Conservation (phyloP, 1,140 invertebrate genomes). For the Drosophila pallidifrons region DNA sequence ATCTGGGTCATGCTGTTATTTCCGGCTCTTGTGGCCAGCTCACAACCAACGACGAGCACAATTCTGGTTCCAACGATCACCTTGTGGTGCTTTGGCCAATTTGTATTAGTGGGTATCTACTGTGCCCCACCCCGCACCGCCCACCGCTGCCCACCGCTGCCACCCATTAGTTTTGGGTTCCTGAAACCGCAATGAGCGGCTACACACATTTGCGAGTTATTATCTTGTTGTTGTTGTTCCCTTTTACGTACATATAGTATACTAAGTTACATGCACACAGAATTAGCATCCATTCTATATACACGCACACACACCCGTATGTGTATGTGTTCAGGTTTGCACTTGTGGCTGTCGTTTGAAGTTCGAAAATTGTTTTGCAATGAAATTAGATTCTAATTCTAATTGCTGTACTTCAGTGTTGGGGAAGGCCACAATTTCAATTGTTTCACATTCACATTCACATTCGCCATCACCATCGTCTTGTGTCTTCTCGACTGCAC, state of each 20-base stretch:
- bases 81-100: slow-evolving; percentile 65
- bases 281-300: not conserved
- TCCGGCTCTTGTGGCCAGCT: slow-evolving; percentile 69
- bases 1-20: slow-evolving; percentile 77
- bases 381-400: slow-evolving; percentile 75
- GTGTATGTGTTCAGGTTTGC: slow-evolving; percentile 2
- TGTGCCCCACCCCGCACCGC: not conserved
- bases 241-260: slow-evolving; percentile 4
- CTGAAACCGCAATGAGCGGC: slow-evolving; percentile 64
- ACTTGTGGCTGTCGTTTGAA: slow-evolving; percentile 55
- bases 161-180: not conserved
- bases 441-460: not conserved
- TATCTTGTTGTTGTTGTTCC: slow-evolving; percentile 32
- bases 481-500: not conserved
- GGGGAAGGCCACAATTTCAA: slow-evolving; percentile 31
- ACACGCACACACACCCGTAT: not conserved
- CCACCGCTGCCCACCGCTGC: not conserved
- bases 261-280: not conserved
- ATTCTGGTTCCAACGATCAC: slow-evolving; percentile 48
- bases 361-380: slow-evolving; percentile 77
- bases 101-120: slow-evolving; percentile 56
- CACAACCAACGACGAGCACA: slow-evolving; percentile 41
- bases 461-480: not conserved
- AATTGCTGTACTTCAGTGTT: slow-evolving; percentile 51
- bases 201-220: slow-evolving; percentile 63